A percentile compares a stretch with the other conserved stretches of the same genome.
Evolutionary conservation across 2,888 invertebrate species (phyloP).

Genomic region (Marasmarcha lunaedactyla): DNA sequence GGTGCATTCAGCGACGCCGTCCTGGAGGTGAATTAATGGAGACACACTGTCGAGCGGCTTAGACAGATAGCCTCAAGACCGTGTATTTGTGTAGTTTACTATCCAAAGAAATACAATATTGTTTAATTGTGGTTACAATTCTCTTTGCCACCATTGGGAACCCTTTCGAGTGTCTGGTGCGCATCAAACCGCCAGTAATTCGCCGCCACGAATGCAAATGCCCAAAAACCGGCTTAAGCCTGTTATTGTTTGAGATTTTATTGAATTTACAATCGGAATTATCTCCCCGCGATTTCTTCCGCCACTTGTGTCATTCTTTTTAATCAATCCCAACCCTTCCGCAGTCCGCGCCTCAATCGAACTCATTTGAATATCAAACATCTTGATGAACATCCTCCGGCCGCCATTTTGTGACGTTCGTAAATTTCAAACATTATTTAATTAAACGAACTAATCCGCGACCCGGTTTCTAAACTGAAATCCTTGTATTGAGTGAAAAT

Average conservation of each 20-base stretch:
- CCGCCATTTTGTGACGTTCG: background rate
- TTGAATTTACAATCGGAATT: constrained; percentile 41
- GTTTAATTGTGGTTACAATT: too few relatives aligned
- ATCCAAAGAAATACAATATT: too few relatives aligned
- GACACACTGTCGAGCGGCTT: constrained; percentile 1
- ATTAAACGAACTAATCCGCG: constrained; percentile 43
- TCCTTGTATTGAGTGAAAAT: constrained; percentile 48
- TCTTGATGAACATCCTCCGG: background rate
- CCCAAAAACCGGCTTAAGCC: constrained; percentile 25
- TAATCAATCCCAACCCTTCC: constrained; percentile 32
- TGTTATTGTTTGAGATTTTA: constrained; percentile 46
- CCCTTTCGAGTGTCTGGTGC: too few relatives aligned
- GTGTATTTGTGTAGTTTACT: too few relatives aligned
- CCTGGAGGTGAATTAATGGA: background rate
- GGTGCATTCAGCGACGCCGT: background rate
- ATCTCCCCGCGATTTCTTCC: constrained; percentile 24
- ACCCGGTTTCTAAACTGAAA: constrained; percentile 24
- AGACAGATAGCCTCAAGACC: too few relatives aligned
- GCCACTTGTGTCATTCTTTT: constrained; percentile 24
- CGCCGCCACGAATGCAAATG: constrained; percentile 20
- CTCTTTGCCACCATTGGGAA: too few relatives aligned
- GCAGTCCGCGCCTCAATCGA: background rate
- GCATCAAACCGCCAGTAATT: too few relatives aligned
- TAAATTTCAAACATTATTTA: constrained; percentile 24
- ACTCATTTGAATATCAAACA: constrained; percentile 1